A percentile compares a stretch with the other conserved stretches of the same genome.
phyloP scores from a whole-genome alignment of 2,888 invertebrate genomes.

The Linnaemya vulpina region DNA sequence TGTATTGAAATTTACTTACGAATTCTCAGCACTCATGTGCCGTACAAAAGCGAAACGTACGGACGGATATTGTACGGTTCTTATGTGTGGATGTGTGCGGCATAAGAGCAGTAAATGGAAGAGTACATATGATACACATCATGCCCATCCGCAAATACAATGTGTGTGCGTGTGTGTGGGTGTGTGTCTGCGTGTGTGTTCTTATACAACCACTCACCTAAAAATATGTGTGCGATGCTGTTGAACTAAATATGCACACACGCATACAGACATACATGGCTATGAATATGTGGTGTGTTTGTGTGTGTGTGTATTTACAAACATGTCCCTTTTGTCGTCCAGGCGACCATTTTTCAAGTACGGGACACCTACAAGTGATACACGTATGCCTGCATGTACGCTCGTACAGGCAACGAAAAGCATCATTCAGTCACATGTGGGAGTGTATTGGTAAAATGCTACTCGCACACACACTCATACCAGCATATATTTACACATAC shows the following conservation, averaged over 20 bases:
- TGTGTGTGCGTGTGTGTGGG: no score
- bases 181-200: no score
- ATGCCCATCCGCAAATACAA: not conserved
- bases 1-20: conserved; percentile 46
- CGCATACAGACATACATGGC: no score
- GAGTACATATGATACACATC: conserved; percentile 4
- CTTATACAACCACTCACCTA: not conserved
- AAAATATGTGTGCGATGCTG: not conserved
- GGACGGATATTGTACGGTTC: conserved; percentile 33
- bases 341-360: conserved; percentile 81
- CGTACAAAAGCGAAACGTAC: conserved; percentile 49
- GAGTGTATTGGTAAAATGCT: conserved; percentile 48
- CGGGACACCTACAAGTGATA: conserved; percentile 77
- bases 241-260: not conserved
- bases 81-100: conserved; percentile 4
- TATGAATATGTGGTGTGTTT: no score
- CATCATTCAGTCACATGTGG: conserved; percentile 57
- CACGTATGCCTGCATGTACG: not conserved
- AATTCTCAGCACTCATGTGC: conserved; percentile 70
- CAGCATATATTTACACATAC: conserved; percentile 4
- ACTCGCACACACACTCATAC: conserved; percentile 31
- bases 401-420: conserved; percentile 62
- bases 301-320: conserved; percentile 26
- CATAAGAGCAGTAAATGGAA: conserved; percentile 46
- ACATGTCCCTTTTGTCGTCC: conserved; percentile 73